Evolutionary conservation across 2,888 invertebrate species (phyloP).

Genomic region (Anagyrus pseudococci): DNA sequence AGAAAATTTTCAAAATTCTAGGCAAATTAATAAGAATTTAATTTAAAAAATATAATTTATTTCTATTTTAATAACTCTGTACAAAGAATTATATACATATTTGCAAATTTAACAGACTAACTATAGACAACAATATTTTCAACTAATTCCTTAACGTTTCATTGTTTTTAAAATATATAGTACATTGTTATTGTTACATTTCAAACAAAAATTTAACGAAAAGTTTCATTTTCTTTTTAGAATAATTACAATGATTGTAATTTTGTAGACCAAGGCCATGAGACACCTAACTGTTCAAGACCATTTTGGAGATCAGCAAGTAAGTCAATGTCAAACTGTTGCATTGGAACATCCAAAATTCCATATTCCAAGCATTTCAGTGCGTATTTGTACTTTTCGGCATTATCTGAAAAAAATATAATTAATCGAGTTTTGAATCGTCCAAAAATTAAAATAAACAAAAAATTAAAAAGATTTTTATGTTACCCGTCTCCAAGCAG

Average conservation of each 20-base stretch:
- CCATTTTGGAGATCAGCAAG: conserved; percentile 11
- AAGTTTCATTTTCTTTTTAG: background rate
- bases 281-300: conserved; percentile 5
- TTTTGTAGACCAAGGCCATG: conserved; percentile 23
- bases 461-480: too few species aligned
- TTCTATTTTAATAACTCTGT: too few species aligned
- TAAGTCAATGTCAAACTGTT: conserved; percentile 3
- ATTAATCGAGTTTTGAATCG: background rate
- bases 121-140: too few species aligned
- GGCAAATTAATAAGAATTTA: too few species aligned
- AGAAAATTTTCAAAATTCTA: too few species aligned
- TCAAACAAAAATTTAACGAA: background rate
- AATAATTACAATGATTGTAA: too few species aligned
- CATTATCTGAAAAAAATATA: conserved; percentile 6
- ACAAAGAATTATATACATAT: too few species aligned
- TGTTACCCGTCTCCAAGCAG: conserved; percentile 8
- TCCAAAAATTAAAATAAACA: background rate
- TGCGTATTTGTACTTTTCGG: conserved; percentile 11
- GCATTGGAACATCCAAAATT: background rate
- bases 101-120: too few species aligned
- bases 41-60: too few species aligned
- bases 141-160: too few species aligned
- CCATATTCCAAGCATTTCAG: conserved; percentile 4
- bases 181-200: too few species aligned
- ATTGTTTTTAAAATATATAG: too few species aligned